phyloP scores from a whole-genome alignment of 2,797 vertebrate species.

The Holocentrus rufus region DNA sequence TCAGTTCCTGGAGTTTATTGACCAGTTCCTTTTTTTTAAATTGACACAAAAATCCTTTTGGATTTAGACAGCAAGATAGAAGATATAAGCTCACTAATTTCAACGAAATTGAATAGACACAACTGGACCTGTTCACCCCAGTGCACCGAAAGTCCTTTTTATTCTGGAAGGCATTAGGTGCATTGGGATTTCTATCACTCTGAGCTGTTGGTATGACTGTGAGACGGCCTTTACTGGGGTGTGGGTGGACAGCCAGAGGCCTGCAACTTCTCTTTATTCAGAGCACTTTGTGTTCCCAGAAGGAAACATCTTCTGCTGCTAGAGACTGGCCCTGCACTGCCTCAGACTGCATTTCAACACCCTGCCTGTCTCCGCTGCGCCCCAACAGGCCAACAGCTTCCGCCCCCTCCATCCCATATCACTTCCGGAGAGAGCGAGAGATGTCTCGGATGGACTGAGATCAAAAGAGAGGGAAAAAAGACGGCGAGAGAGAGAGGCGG shows the following conservation, averaged over 20 bases:
- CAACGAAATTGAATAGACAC: conserved; percentile 39
- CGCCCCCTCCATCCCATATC: conserved; percentile 65
- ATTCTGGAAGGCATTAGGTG: conserved; percentile 47
- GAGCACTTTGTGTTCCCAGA: conserved; percentile 58
- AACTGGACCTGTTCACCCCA: conserved; percentile 33
- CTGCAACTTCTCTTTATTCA: conserved; percentile 62
- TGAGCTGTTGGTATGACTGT: conserved; percentile 43
- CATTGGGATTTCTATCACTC: conserved; percentile 41
- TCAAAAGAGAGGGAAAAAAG: conserved; percentile 58
- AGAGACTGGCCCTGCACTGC: conserved; percentile 61
- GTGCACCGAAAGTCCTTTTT: conserved; percentile 30
- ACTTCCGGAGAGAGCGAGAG: conserved; percentile 66
- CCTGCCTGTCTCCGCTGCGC: conserved; percentile 45
- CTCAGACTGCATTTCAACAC: conserved; percentile 78
- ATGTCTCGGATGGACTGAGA: conserved; percentile 68
- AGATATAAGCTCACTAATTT: conserved; percentile 11
- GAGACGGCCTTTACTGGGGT: conserved; percentile 20
- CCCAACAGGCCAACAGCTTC: conserved; percentile 41
- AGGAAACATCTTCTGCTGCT: conserved; percentile 20
- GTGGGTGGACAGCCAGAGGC: conserved; percentile 68
- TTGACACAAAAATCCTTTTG: conserved; percentile 30
- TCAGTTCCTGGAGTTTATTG: neutral
- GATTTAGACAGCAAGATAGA: conserved; percentile 15
- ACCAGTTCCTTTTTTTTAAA: conserved; percentile 15
- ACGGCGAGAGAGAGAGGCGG: conserved; percentile 38